phyloP scores from a whole-genome alignment of 2,888 invertebrate genomes.

The Nineta flava region DNA sequence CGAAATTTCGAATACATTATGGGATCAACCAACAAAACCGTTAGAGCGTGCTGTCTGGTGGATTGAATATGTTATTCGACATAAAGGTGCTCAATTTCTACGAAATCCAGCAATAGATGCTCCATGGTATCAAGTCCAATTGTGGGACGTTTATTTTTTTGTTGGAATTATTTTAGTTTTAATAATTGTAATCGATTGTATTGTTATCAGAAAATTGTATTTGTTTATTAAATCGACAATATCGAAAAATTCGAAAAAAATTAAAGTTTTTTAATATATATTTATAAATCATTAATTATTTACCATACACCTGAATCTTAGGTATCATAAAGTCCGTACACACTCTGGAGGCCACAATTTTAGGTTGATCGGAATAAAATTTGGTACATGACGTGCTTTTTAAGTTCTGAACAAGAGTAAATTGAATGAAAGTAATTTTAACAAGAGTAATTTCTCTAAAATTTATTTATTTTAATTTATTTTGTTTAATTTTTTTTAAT shows the following conservation, averaged over 20 bases:
- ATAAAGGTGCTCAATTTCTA: neutral
- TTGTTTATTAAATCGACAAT: neutral
- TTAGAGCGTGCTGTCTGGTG: constrained; percentile 5
- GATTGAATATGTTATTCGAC: constrained; percentile 5
- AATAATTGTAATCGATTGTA: neutral
- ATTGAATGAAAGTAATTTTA: too few relatives aligned
- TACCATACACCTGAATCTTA: neutral
- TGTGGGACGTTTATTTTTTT: constrained; percentile 1
- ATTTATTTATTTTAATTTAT: too few relatives aligned
- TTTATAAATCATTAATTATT: neutral
- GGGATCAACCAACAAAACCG: neutral
- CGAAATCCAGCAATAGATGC: constrained; percentile 2
- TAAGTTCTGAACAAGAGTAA: too few relatives aligned
- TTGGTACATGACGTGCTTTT: too few relatives aligned
- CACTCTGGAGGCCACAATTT: too few relatives aligned
- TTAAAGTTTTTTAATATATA: neutral
- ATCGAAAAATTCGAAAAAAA: neutral
- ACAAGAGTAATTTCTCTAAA: too few relatives aligned
- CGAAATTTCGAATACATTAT: constrained; percentile 1
- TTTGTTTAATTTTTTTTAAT: too few relatives aligned
- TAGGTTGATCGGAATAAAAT: too few relatives aligned
- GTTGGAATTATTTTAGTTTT: neutral
- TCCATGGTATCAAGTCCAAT: constrained; percentile 4
- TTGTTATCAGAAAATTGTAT: neutral
- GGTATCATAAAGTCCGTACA: too few relatives aligned